A percentile compares a stretch with the other conserved stretches of the same genome.
phyloP scores from a whole-genome alignment of 2,888 invertebrate genomes.

The Nemurella pictetii region DNA sequence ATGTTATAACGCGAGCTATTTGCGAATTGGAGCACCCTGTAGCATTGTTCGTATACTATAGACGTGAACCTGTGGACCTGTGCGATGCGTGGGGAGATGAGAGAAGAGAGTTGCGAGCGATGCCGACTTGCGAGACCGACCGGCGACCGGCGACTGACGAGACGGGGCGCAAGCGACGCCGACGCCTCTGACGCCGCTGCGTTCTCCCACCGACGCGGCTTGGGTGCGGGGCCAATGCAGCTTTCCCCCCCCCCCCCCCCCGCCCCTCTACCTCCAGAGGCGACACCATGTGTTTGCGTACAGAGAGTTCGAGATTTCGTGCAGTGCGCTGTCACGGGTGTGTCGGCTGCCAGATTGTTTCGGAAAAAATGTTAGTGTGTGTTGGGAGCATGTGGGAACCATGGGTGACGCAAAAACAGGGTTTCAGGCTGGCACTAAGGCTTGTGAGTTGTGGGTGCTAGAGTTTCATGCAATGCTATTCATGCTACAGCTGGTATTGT shows the following conservation, averaged over 20 bases:
- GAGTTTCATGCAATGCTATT: too few species aligned
- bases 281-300: background rate
- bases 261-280: background rate
- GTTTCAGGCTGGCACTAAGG: background rate
- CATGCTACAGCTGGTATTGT: too few species aligned
- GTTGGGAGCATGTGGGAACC: background rate
- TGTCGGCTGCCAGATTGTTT: background rate
- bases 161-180: too few species aligned
- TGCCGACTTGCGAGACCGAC: too few species aligned
- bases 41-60: too few species aligned
- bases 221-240: too few species aligned
- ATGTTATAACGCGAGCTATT: background rate
- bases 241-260: too few species aligned
- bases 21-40: background rate
- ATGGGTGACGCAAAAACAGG: background rate
- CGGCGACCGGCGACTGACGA: too few species aligned
- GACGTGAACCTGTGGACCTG: too few species aligned
- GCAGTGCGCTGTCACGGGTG: background rate
- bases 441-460: too few species aligned
- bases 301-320: background rate
- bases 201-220: background rate
- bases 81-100: too few species aligned
- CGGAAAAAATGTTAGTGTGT: background rate
- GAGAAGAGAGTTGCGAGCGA: too few species aligned
- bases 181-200: background rate